A percentile compares a stretch with the other conserved stretches of the same genome.
Conservation (phyloP, 2,797 vertebrate genomes). For the Aquila chrysaetos region DNA sequence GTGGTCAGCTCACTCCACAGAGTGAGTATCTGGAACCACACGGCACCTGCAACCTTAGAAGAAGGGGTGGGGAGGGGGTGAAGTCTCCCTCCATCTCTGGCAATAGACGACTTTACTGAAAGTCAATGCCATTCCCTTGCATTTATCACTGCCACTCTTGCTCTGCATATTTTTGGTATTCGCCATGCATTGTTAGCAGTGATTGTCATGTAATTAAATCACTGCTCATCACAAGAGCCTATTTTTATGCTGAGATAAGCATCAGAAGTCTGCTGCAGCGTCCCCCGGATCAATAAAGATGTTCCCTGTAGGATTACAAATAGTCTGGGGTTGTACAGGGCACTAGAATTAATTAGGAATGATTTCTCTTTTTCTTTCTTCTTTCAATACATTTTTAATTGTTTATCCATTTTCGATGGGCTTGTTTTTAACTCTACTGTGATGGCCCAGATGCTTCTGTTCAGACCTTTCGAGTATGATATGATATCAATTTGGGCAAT, state of each 20-base stretch:
- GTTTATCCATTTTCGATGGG: constrained; percentile 77
- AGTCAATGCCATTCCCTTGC: constrained; percentile 78
- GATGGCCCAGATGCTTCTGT: constrained; percentile 16
- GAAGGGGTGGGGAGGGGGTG: not conserved
- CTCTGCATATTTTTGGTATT: constrained; percentile 85
- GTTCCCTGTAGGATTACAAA: constrained; percentile 90
- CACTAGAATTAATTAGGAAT: constrained; percentile 92
- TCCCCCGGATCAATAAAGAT: constrained; percentile 92
- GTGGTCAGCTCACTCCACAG: not conserved
- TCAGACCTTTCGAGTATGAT: not conserved
- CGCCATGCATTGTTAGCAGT: constrained; percentile 88
- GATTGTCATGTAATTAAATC: constrained; percentile 99
- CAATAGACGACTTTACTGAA: constrained; percentile 70
- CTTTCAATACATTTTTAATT: constrained; percentile 81
- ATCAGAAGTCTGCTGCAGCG: constrained; percentile 82
- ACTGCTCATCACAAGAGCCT: constrained; percentile 88
- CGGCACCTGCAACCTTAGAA: not conserved
- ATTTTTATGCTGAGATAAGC: constrained; percentile 95
- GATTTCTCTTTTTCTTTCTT: constrained; percentile 83
- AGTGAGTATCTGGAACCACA: not conserved
- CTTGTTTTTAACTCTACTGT: constrained; percentile 33
- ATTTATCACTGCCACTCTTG: constrained; percentile 91
- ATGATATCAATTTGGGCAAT: not conserved
- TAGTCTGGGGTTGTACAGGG: constrained; percentile 85
- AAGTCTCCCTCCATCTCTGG: constrained; percentile 18